phyloP scores from a whole-genome alignment of 2,888 invertebrate species.

The Plemyria rubiginata region DNA sequence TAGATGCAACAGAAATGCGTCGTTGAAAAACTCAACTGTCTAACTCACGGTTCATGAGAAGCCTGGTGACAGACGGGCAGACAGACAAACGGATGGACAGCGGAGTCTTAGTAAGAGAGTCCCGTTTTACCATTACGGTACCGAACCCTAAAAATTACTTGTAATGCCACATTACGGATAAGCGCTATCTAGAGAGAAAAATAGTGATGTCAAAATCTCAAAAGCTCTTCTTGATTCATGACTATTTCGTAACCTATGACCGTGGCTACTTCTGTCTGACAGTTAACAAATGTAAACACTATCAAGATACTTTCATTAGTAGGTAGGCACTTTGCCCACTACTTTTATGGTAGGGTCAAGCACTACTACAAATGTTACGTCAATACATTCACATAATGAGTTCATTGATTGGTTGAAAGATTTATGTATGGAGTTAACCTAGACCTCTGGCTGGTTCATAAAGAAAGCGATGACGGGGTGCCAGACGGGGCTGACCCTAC shows the following conservation, averaged over 20 bases:
- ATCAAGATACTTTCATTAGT: not conserved
- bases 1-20: no score
- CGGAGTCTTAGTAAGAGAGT: no score
- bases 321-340: not conserved
- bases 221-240: not conserved
- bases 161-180: no score
- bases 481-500: slow-evolving; percentile 59
- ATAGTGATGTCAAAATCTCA: no score
- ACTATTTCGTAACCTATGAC: not conserved
- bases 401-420: slow-evolving; percentile 26
- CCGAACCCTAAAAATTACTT: no score
- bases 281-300: not conserved
- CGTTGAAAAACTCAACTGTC: no score
- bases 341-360: slow-evolving; percentile 30
- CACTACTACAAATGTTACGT: slow-evolving; percentile 30
- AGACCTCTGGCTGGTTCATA: slow-evolving; percentile 62
- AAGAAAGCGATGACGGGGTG: slow-evolving; percentile 67
- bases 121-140: no score
- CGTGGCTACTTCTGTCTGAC: not conserved
- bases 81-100: no score
- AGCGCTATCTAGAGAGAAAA: no score
- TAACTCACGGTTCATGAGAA: no score
- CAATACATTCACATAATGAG: slow-evolving; percentile 18
- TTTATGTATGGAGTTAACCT: slow-evolving; percentile 57
- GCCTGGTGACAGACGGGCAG: no score